A percentile compares a stretch with the other conserved stretches of the same genome.
Evolutionary conservation across 2,888 invertebrate genomes (phyloP).

Genomic region (Erebia aethiops): DNA sequence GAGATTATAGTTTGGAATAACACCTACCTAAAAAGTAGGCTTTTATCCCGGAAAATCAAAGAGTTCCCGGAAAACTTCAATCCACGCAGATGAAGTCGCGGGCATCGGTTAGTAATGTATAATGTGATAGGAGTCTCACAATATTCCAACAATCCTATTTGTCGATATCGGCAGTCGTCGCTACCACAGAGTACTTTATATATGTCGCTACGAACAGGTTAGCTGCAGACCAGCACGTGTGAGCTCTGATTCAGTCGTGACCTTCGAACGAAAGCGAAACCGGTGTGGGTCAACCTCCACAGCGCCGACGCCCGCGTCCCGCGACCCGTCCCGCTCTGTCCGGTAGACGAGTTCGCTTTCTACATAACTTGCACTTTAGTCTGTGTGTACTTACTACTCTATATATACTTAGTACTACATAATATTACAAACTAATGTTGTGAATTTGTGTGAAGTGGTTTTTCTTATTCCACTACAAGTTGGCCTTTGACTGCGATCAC

Average conservation of each 20-base stretch:
- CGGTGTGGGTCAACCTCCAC: slow-evolving; percentile 58
- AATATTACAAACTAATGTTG: too few relatives aligned
- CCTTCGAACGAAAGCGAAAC: slow-evolving; percentile 80
- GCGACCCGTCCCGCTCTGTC: background rate
- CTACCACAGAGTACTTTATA: too few relatives aligned
- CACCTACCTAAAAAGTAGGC: too few relatives aligned
- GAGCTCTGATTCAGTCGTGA: slow-evolving; percentile 50
- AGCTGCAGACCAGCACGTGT: slow-evolving; percentile 21
- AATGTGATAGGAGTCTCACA: background rate
- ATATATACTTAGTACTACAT: background rate
- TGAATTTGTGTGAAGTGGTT: too few relatives aligned
- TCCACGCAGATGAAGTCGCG: too few relatives aligned
- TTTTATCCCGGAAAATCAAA: too few relatives aligned
- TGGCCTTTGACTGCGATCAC: too few relatives aligned
- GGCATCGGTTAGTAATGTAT: too few relatives aligned
- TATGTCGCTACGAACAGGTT: slow-evolving; percentile 22
- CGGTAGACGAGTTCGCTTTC: slow-evolving; percentile 33
- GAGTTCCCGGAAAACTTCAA: too few relatives aligned
- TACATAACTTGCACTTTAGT: slow-evolving; percentile 12
- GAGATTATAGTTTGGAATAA: too few relatives aligned
- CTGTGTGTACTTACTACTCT: background rate
- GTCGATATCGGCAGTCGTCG: background rate
- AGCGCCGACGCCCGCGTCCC: slow-evolving; percentile 5
- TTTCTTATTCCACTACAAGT: too few relatives aligned
- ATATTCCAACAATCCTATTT: background rate